Conservation (phyloP, 64 coral and sea anemone genomes). For the Porites australiensis region DNA sequence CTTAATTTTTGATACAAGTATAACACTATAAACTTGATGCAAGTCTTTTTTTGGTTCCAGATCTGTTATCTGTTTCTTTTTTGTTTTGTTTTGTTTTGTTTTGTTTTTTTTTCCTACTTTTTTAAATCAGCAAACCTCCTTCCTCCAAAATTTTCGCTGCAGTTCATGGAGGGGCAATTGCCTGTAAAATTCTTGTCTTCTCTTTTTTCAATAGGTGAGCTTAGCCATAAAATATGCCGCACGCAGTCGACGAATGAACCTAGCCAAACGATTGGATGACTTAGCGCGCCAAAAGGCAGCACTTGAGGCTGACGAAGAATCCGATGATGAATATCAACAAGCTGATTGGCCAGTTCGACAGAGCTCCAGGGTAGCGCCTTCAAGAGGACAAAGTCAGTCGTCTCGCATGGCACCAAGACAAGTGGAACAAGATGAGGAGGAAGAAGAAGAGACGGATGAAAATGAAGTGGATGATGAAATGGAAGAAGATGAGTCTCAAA, state of each 20-base stretch:
- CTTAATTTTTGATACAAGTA: too few species aligned
- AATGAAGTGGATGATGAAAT: slow-evolving; percentile 42
- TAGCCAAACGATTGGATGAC: slow-evolving; percentile 84
- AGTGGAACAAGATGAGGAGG: slow-evolving; percentile 26
- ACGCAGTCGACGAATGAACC: slow-evolving; percentile 85
- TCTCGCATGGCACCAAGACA: background rate
- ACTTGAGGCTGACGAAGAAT: slow-evolving; percentile 76
- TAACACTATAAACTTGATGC: too few species aligned
- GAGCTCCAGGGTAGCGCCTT: background rate
- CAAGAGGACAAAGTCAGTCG: background rate
- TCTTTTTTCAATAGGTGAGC: slow-evolving; percentile 76
- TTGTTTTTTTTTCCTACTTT: too few species aligned
- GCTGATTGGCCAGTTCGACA: background rate
- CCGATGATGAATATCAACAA: slow-evolving; percentile 52
- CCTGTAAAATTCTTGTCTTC: background rate
- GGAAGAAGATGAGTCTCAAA: slow-evolving; percentile 57
- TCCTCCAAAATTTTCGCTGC: too few species aligned
- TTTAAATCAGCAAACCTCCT: too few species aligned
- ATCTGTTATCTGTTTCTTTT: too few species aligned
- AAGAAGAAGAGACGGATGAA: slow-evolving; percentile 66
- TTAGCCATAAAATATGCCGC: slow-evolving; percentile 97
- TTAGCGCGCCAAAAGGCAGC: slow-evolving; percentile 84
- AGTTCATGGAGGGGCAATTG: too few species aligned
- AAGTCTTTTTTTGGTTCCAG: too few species aligned
- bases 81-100: too few species aligned